Evolutionary conservation across 2,888 invertebrate genomes (phyloP).

Genomic region (Lochmaea crataegi): DNA sequence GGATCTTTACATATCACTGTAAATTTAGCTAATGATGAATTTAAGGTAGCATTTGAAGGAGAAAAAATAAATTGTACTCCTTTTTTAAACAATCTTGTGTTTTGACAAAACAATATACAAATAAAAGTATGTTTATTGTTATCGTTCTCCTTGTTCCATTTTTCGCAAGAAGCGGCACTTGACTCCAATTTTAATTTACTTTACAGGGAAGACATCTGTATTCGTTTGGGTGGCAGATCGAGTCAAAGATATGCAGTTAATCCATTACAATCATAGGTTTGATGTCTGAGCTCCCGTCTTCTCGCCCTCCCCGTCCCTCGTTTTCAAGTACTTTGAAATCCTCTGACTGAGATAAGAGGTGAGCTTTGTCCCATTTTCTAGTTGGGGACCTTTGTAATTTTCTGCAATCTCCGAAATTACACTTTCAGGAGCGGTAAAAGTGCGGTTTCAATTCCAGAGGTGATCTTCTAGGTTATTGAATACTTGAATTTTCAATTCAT

Average conservation of each 20-base stretch:
- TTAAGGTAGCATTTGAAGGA: too few relatives aligned
- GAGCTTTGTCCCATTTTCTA: conserved; percentile 49
- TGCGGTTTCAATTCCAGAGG: conserved; percentile 32
- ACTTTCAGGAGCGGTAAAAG: conserved; percentile 37
- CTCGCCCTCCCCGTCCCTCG: too few relatives aligned
- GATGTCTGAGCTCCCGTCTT: conserved; percentile 44
- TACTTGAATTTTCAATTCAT: not conserved
- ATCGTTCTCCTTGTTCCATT: conserved; percentile 38
- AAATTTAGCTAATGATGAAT: too few relatives aligned
- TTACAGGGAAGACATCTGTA: conserved; percentile 45
- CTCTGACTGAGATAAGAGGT: conserved; percentile 49
- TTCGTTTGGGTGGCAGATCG: conserved; percentile 46
- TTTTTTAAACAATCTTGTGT: not conserved
- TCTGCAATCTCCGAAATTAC: conserved; percentile 50
- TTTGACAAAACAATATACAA: not conserved
- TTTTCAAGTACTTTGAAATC: conserved; percentile 49
- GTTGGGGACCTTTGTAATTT: conserved; percentile 46
- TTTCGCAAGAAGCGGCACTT: conserved; percentile 38
- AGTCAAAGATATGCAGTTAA: conserved; percentile 53
- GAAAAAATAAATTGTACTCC: too few relatives aligned
- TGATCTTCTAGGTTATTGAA: not conserved
- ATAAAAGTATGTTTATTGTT: conserved; percentile 43
- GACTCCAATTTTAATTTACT: conserved; percentile 48
- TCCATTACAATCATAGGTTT: conserved; percentile 55
- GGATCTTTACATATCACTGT: too few relatives aligned